Evolutionary conservation across 2,797 vertebrate genomes (phyloP).

Genomic region (Cossypha niveicapilla): DNA sequence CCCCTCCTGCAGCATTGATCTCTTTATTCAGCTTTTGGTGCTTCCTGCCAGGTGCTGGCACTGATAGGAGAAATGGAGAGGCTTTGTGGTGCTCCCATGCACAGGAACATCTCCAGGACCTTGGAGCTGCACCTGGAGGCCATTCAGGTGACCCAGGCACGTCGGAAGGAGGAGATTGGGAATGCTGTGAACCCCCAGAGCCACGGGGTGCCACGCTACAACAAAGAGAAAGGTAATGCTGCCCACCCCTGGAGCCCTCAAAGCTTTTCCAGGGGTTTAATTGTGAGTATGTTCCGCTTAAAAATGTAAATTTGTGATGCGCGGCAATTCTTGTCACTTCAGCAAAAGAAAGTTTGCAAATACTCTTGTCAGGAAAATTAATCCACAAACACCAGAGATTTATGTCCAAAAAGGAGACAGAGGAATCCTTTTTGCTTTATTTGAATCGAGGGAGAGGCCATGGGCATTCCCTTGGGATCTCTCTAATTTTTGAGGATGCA

Average conservation of each 20-base stretch:
- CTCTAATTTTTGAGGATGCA: too few species aligned
- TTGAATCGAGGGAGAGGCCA: too few species aligned
- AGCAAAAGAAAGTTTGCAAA: too few species aligned
- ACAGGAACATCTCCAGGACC: background rate
- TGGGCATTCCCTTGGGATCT: too few species aligned
- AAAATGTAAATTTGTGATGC: accelerated
- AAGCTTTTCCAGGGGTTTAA: accelerated
- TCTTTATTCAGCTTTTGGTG: too few species aligned
- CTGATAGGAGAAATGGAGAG: constrained; percentile 64
- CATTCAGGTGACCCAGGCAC: constrained; percentile 14
- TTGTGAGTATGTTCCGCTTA: accelerated
- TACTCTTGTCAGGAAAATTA: too few species aligned
- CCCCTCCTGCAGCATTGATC: too few species aligned
- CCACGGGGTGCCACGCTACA: background rate
- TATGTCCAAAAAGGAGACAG: too few species aligned
- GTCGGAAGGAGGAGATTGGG: constrained; percentile 52
- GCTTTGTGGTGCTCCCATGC: constrained; percentile 24
- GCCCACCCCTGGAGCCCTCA: accelerated
- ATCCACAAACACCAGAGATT: too few species aligned
- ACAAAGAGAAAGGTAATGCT: constrained; percentile 41
- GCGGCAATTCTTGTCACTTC: accelerated
- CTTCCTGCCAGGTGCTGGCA: constrained; percentile 7
- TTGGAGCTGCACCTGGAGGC: constrained; percentile 55
- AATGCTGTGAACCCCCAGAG: constrained; percentile 34
- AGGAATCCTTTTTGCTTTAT: too few species aligned